These are phyloP conservation scores for Neotoxoptera formosana DNA, from an alignment of 1,140 invertebrate genomes.

Conservation along the genomic window DNA sequence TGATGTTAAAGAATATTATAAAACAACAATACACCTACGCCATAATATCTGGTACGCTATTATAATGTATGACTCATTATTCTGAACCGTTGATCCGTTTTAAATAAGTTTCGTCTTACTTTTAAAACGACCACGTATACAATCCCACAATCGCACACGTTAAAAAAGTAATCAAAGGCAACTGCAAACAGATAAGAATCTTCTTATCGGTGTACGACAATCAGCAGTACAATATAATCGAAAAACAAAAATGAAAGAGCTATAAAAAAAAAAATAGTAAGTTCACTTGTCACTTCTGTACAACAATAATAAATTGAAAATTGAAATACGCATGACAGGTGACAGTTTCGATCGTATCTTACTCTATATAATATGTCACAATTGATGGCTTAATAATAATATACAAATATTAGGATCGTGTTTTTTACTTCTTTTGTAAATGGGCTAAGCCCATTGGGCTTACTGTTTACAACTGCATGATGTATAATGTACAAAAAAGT, in stretches of 20 bases:
- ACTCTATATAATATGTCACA: background rate
- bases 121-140: background rate
- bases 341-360: background rate
- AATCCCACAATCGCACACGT: background rate
- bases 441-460: too few species aligned
- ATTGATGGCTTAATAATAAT: background rate
- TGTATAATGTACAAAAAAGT: background rate
- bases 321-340: background rate
- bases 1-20: background rate
- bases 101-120: background rate
- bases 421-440: background rate
- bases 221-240: background rate
- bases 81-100: background rate
- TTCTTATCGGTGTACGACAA: background rate
- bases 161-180: background rate
- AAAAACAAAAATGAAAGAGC: background rate
- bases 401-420: background rate
- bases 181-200: background rate
- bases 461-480: background rate
- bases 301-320: background rate
- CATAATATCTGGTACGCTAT: background rate
- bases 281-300: too few species aligned
- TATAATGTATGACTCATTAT: background rate
- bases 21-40: background rate
- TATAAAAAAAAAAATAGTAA: background rate